A percentile compares a stretch with the other conserved stretches of the same genome.
Conservation (phyloP, 2,113 vertebrate species). For the Peromyscus leucopus region DNA sequence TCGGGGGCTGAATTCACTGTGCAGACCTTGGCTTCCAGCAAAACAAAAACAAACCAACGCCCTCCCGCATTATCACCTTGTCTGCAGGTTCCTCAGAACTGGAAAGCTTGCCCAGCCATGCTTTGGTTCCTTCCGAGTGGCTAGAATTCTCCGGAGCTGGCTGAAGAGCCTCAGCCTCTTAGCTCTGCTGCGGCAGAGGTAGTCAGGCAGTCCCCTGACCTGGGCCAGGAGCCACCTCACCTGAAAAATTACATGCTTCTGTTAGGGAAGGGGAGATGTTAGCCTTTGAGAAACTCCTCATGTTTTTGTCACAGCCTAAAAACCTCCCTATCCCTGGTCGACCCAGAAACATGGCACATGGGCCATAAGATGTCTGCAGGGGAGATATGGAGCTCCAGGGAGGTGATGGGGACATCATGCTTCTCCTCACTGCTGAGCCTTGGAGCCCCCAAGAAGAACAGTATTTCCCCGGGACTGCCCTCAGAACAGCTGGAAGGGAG, state of each 20-base stretch:
- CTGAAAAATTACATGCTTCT: neutral
- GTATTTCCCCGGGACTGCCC: neutral
- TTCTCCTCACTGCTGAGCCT: neutral
- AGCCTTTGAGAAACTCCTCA: neutral
- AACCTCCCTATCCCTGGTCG: fast-evolving
- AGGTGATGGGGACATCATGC: neutral
- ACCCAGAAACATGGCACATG: neutral
- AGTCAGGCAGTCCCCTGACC: neutral
- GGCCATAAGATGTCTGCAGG: neutral
- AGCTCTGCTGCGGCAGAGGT: neutral
- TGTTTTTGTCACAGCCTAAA: neutral
- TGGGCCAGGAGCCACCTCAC: neutral
- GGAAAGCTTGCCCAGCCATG: neutral
- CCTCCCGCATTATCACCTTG: neutral
- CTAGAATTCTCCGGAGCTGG: neutral
- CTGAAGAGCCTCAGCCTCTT: neutral
- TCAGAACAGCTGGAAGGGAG: neutral
- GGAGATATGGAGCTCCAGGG: neutral
- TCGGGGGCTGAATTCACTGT: neutral
- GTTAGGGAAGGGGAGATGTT: neutral
- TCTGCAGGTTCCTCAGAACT: neutral
- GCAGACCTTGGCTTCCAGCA: neutral
- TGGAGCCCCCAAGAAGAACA: neutral
- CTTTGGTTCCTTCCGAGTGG: neutral
- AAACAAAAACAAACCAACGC: neutral